Evolutionary conservation across 2,797 vertebrate species (phyloP).

Genomic region (Rachycentron canadum): DNA sequence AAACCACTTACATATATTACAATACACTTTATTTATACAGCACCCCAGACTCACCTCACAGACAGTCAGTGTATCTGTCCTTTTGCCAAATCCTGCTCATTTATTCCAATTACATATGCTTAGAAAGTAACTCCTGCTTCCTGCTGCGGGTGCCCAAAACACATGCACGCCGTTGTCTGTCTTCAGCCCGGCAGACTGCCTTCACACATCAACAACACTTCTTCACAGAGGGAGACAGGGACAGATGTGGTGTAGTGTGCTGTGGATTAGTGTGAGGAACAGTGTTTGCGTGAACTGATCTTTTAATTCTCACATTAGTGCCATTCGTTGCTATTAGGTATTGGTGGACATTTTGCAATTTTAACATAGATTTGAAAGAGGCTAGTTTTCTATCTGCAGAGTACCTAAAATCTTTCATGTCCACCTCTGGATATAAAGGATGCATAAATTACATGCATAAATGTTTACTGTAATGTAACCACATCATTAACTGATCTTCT

Average conservation of each 20-base stretch:
- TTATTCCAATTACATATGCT: neutral
- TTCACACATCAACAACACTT: conserved; percentile 15
- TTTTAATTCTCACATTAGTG: neutral
- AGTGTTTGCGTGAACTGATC: neutral
- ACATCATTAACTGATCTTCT: neutral
- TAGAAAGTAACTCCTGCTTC: neutral
- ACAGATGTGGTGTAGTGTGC: conserved; percentile 8
- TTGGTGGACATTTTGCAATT: conserved; percentile 2
- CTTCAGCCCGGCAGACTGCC: conserved; percentile 13
- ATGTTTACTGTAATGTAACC: neutral
- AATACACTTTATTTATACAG: neutral
- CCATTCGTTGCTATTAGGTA: too few species aligned
- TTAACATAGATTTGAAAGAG: neutral
- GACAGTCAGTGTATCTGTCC: neutral
- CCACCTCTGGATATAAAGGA: neutral
- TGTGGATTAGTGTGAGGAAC: conserved; percentile 4
- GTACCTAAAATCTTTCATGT: neutral
- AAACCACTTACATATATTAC: neutral
- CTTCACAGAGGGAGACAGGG: neutral
- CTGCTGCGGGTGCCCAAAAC: neutral
- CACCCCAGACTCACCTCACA: neutral
- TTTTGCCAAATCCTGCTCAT: neutral
- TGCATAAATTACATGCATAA: neutral
- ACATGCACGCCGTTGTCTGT: neutral
- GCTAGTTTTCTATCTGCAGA: neutral